Evolutionary conservation across 2,113 vertebrate species (phyloP).

Genomic region (Grantiella picta): DNA sequence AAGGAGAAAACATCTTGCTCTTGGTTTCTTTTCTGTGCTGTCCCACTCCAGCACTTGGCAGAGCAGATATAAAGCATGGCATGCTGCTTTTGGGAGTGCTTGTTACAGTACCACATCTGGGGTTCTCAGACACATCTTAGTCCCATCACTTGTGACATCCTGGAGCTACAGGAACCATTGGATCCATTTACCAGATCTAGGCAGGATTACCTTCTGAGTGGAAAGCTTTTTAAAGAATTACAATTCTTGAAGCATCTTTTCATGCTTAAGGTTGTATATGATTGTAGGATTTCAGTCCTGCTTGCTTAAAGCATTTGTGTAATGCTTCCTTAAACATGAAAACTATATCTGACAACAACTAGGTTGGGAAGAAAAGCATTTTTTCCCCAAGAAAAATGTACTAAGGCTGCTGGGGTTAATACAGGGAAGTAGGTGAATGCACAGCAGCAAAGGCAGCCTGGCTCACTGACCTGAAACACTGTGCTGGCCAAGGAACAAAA

Average conservation of each 20-base stretch:
- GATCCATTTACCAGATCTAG: not conserved
- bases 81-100: fast-evolving
- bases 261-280: not conserved
- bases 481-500: not conserved
- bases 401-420: not conserved
- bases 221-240: not conserved
- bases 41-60: not conserved
- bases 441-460: not conserved
- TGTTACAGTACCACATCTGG: not conserved
- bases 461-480: not conserved
- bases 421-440: not conserved
- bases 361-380: not conserved
- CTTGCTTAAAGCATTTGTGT: not conserved
- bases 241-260: not conserved
- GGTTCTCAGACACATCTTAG: not conserved
- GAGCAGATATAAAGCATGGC: not conserved
- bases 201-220: not conserved
- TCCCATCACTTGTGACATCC: not conserved
- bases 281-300: not conserved
- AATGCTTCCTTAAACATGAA: not conserved
- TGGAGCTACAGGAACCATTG: not conserved
- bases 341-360: not conserved
- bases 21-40: not conserved
- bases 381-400: not conserved
- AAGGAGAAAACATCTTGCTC: not conserved